phyloP scores from a whole-genome alignment of 2,113 vertebrate genomes.

The Cariama cristata region DNA sequence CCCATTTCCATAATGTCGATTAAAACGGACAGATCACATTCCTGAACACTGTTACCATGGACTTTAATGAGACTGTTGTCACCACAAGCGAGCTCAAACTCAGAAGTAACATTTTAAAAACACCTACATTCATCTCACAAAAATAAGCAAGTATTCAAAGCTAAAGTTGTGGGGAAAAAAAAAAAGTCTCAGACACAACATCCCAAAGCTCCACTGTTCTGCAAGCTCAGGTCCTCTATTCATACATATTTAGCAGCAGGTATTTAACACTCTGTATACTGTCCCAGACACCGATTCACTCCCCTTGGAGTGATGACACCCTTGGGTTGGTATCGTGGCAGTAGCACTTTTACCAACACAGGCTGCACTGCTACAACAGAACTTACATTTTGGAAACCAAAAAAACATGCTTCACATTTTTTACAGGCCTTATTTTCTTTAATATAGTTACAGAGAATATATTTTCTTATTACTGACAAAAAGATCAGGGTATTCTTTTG shows the following conservation, averaged over 20 bases:
- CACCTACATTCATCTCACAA: background rate
- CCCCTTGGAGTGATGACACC: background rate
- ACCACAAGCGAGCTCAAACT: background rate
- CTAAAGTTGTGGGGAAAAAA: background rate
- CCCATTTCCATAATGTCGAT: background rate
- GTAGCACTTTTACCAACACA: background rate
- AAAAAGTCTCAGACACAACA: background rate
- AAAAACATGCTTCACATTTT: background rate
- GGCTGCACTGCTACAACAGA: background rate
- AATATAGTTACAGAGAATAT: background rate
- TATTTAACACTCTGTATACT: background rate
- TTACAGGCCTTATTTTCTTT: background rate
- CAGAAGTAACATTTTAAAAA: background rate
- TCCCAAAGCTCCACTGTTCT: background rate
- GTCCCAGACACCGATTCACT: background rate
- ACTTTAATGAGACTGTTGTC: background rate
- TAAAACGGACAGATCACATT: background rate
- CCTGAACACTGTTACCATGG: background rate
- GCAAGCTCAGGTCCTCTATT: background rate
- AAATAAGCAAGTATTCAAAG: background rate
- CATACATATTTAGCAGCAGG: background rate
- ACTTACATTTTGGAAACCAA: background rate
- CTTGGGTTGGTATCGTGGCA: accelerated
- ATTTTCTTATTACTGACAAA: conserved; percentile 28
- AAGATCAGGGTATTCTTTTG: background rate